Base-by-base conservation (phyloP, 2,888 invertebrate genomes). In the Noctua pronuba region DNA sequence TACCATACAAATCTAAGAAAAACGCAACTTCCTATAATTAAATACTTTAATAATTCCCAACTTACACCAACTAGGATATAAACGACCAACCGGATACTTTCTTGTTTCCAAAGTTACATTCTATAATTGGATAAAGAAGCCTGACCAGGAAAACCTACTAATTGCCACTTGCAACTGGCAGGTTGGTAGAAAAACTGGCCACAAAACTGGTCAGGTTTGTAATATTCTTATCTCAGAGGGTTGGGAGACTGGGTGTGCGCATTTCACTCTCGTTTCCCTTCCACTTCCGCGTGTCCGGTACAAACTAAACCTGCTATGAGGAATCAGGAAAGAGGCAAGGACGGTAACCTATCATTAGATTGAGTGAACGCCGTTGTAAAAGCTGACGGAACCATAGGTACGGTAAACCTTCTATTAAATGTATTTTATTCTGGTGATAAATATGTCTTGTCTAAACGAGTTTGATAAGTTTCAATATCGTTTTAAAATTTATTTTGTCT, bases 191-290 rank as follows among this genome's bases (percentile, higher is more conserved):
- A 89, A 84, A 88, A 65, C 65, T 65, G 41, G 65, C n/a, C 41
- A 41, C 4, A 41, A 41, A 65, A 88, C 81, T 86, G 69, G 88
- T 83, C 67, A 77, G 78, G 75, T 85, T 72, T 70, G 82, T 75
- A 69, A 83, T 72, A 79, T 64, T 86, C 80, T 82, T 86, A 89
- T 83, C 86, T 41, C 38, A 24, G 64, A 72, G 80, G 88, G 85
- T 85, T 86, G 86, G 89, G 86, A 88, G 85, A 85, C 84, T 85
- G 67, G 86, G 91, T 88, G 90, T 88, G 86, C 75, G 75, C 84
- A 88, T 92, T 94, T 92, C 93, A 92, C 93, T 94, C 92, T 92
- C 91, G 79, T 90, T 92, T 92, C 88, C 92, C 83, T 85, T 80
- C 62, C 76, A 67, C 80, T 94, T 93, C 93, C 93, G 94, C 91